Base-by-base conservation (phyloP, 2,113 vertebrate species). In the Pterocles orientalis region DNA sequence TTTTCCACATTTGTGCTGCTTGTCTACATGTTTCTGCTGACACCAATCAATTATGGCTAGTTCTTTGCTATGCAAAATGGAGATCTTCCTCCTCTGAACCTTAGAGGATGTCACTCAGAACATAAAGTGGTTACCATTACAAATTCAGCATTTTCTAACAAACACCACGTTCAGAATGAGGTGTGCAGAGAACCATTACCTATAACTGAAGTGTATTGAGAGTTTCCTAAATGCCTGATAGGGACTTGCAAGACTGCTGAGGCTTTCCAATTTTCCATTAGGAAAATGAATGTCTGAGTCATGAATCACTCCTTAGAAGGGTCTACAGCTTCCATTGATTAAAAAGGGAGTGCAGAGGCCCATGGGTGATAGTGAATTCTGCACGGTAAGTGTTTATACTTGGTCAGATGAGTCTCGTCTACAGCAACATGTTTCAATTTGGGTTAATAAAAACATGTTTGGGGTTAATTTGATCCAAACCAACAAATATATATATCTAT, bases 1-100 rank as follows among this genome's bases (percentile, higher is more conserved):
- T 88, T 96, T 95, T 94, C 72, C 88, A 87, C 39, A 39, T 82
- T 96, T 69, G 33, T 82, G 61, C 45, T 95, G 39, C 53, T 61
- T 91, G 24, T 60, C 82, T 88, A 51, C 54, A 26, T 72, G 58
- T 61, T 96, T 95, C 45, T 92, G 72, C 53, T 88, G 71, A 64
- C 71, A 86, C 45, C n/a, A 79, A 65, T 65, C 25, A 20, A 93
- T 78, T 85, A 53, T 8, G 17, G 51, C 53, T 53, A 94, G 39
- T 14, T 43, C 31, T 92, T 71, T 90, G 33, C 80, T 81, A 69
- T 69, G 80, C 56, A 91, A 92, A 94, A 79, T 36, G 21, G 80
- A 91, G 57, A 82, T 81, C 41, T 92, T 84, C 56, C 53, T 86
- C 48, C 65, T 86, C 76, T 83, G 76, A 88, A 75, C 68, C 77